Evolutionary conservation across 2,888 invertebrate genomes (phyloP), one percentile per base, ranked within the genome.

Genomic region (Plagiodera versicolora): DNA sequence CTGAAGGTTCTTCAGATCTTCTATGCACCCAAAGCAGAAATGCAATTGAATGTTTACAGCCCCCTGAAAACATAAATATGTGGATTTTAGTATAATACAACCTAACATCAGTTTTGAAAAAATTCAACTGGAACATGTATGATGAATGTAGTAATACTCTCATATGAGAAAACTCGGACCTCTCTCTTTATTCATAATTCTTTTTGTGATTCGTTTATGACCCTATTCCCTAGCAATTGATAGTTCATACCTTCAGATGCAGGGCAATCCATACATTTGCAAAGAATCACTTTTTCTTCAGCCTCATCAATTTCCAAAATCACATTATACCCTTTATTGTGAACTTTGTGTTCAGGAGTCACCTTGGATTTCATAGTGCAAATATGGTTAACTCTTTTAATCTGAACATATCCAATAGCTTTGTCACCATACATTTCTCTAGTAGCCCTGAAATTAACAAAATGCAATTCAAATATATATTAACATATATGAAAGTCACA

Each of bases 1-100:
- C 18, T 11, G 35, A 20, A 18, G 54, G 24, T 11, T 54, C 54
- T 20, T 54, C 54, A 14, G 44, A 44, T 16, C 54, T 44, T n/a
- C 45, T 18, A 35, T 35, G 39, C 20, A 54, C 2, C 45, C 45
- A 54, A 1, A 20, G 19, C 39, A 45, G 16, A 16, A 54, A 54
- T 35, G 54, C 54, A 1, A 52, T 14, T 10, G 14, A 19, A 16
- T 54, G 45, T 45, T 54, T 45, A 45, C 39, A 45, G 20, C 39
- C 20, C 6, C 45, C 54, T 54, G 18, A 20, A 54, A 45, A 54
- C 19, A 19, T 18, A 6, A 10, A n/a, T 6, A 46, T 46, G 19
- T 46, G 6, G 8, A 10, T 18, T 18, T 3, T 2, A n/a, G 10
- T 16, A n/a, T n/a, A n/a, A n/a, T n/a, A n/a, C n/a, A n/a, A n/a